A percentile compares a stretch with the other conserved stretches of the same genome.
Evolutionary conservation across 2,113 vertebrate genomes (phyloP).

Genomic region (Piaya cayana): DNA sequence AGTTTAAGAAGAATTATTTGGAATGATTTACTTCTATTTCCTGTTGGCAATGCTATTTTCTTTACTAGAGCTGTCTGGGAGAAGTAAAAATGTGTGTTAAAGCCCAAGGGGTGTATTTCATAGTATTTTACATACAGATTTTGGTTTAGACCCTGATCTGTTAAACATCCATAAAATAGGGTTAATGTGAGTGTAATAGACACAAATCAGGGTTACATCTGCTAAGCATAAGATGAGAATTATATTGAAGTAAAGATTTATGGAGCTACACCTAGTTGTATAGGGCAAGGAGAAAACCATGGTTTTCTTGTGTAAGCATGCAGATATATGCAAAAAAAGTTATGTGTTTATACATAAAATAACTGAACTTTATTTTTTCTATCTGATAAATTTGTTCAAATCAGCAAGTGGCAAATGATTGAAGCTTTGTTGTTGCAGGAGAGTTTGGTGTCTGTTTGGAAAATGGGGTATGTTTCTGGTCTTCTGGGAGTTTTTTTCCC

Average conservation of each 20-base stretch:
- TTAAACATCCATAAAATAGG: not conserved
- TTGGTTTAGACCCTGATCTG: not conserved
- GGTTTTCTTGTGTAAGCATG: not conserved
- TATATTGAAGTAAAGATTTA: not conserved
- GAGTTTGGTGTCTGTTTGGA: not conserved
- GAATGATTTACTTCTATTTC: not conserved
- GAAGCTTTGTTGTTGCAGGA: not conserved
- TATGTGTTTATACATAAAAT: not conserved
- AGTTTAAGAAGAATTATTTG: not conserved
- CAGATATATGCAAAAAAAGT: not conserved
- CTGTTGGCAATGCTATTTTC: not conserved
- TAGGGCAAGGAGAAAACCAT: not conserved
- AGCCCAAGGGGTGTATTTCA: not conserved
- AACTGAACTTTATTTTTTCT: not conserved
- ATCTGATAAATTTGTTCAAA: not conserved
- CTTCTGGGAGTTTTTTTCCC: not conserved
- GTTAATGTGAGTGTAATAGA: not conserved
- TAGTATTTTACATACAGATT: not conserved
- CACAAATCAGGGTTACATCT: not conserved
- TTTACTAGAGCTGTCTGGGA: not conserved
- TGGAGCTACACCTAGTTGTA: not conserved
- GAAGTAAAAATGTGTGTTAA: not conserved
- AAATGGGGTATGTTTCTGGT: not conserved
- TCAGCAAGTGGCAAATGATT: not conserved
- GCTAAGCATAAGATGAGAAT: not conserved